A percentile compares a stretch with the other conserved stretches of the same genome.
Evolutionary conservation across 2,113 vertebrate species (phyloP).

Genomic region (Oryzias woworae): DNA sequence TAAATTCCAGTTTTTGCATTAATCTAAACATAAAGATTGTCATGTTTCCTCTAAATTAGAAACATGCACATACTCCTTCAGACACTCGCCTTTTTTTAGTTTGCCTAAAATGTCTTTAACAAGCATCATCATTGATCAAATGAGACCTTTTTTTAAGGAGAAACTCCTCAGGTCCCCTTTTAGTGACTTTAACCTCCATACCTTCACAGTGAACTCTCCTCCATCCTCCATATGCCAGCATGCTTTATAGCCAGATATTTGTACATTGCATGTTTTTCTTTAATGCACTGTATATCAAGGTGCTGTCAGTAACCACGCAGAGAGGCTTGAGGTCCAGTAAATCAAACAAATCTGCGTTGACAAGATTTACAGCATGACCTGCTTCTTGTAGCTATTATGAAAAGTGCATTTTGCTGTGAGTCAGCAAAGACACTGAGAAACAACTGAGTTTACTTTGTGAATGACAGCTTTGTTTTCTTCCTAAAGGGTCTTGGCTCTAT

Average conservation of each 20-base stretch:
- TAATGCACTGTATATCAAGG: constrained; percentile 18
- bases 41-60: too few relatives aligned
- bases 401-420: constrained; percentile 25
- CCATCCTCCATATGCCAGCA: neutral
- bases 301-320: constrained; percentile 25
- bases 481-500: constrained; percentile 86
- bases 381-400: constrained; percentile 23
- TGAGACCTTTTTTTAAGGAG: neutral
- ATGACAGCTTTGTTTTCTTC: constrained; percentile 32
- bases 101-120: too few relatives aligned
- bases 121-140: neutral
- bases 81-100: too few relatives aligned
- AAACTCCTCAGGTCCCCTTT: neutral
- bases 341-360: constrained; percentile 42
- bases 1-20: too few relatives aligned
- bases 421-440: constrained; percentile 16
- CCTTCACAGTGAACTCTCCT: neutral
- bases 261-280: constrained; percentile 13
- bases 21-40: too few relatives aligned
- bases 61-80: too few relatives aligned
- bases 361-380: constrained; percentile 40
- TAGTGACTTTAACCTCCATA: neutral
- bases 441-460: constrained; percentile 14
- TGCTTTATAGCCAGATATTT: constrained; percentile 4
- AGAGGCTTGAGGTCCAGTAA: constrained; percentile 2